Evolutionary conservation across 2,113 vertebrate genomes (phyloP), one percentile per base, ranked within the genome.

Genomic region (Sigmodon hispidus): DNA sequence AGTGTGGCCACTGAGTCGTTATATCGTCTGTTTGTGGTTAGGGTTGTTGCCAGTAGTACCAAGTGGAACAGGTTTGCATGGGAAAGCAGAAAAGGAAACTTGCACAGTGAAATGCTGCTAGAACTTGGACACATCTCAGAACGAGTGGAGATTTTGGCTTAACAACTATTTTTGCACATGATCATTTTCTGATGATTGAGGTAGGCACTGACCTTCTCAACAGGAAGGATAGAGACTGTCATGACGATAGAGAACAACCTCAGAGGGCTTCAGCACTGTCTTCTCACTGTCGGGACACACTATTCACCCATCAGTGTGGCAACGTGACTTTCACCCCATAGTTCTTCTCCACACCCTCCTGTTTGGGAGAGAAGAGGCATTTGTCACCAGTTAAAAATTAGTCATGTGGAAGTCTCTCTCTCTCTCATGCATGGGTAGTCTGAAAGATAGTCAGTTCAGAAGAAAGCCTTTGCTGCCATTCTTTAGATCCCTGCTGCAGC

Each of bases 161-260:
- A 15, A 7, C n/a, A 40, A 7, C 1, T n/a, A 0, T 36, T 57
- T 13, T 0, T 4, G 63, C 29, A 61, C 6, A 3, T 19, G 1
- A 6, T 3, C 7, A 0, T 77, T 55, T 57, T 63, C 43, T 70
- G 22, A 15, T 86, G 67, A 77, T 48, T 13, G 29, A 36, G 12
- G 1, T 26, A 29, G 15, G 29, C 0, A 0, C 15, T 15, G 3
- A 1, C 24, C 26, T 81, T 70, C 36, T 36, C 79, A 5, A 2
- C 57, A 67, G 65, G 57, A 69, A 83, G 43, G 0, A 59, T 43
- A 4, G 48, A 57, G 75, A 4, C 21, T 17, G 45, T 31, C 17
- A 10, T 31, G 9, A n/a, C 48, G 16, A 29, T 40, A 26, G 36
- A n/a, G 73, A 26, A 5, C 43, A 13, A 21, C 29, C 52, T 48